Conservation (phyloP, 2,797 vertebrate species). For the Amphiprion clarkii region DNA sequence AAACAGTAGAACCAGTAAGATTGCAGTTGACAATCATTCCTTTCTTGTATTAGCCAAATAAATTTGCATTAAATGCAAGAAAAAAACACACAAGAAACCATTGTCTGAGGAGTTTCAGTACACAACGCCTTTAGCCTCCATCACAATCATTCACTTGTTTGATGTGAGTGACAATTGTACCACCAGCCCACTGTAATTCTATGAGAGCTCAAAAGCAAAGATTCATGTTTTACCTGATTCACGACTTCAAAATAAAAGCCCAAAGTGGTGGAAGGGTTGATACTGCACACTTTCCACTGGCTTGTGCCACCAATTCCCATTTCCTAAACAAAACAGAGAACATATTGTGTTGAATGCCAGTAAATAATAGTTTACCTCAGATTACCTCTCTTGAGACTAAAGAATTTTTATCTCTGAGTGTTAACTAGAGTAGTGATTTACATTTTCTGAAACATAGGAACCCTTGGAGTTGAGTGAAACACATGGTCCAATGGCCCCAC, state of each 20-base stretch:
- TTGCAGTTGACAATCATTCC: conserved; percentile 8
- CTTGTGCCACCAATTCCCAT: conserved; percentile 93
- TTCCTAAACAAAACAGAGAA: conserved; percentile 75
- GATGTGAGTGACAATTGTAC: not conserved
- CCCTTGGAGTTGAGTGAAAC: conserved; percentile 93
- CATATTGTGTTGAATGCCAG: conserved; percentile 8
- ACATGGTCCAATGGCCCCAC: conserved; percentile 94
- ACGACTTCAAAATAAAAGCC: conserved; percentile 96
- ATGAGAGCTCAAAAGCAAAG: not conserved
- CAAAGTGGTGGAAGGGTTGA: conserved; percentile 92
- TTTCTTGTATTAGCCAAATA: conserved; percentile 10
- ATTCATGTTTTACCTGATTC: conserved; percentile 89
- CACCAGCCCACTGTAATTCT: not conserved
- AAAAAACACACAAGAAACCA: conserved; percentile 25
- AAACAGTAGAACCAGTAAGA: conserved; percentile 31
- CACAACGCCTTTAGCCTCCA: conserved; percentile 14
- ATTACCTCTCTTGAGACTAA: not conserved
- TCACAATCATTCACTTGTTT: conserved; percentile 13
- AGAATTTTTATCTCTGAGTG: conserved; percentile 1
- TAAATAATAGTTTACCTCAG: conserved; percentile 2
- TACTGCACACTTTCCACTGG: conserved; percentile 96
- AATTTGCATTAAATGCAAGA: not conserved
- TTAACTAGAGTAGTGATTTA: conserved; percentile 78
- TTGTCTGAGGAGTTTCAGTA: conserved; percentile 15
- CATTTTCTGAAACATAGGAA: conserved; percentile 93